phyloP scores from a whole-genome alignment of 1,140 invertebrate genomes.

The Drosophila suzukii region DNA sequence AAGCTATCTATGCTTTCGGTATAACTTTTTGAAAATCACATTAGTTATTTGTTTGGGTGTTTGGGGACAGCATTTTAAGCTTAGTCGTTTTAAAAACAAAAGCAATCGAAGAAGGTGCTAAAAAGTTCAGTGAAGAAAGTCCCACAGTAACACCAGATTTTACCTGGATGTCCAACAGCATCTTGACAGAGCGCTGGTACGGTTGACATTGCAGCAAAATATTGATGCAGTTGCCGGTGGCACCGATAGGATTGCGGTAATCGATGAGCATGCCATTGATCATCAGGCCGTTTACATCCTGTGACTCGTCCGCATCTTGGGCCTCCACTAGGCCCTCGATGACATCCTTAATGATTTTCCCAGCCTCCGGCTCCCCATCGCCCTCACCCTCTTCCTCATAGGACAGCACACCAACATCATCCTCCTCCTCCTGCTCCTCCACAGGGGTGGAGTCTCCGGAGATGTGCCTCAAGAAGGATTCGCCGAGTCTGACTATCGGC shows the following conservation, averaged over 20 bases:
- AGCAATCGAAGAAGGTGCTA: too few species aligned
- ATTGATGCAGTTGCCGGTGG: constrained; percentile 1
- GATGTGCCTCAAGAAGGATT: background rate
- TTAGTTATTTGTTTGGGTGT: too few species aligned
- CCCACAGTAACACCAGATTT: background rate
- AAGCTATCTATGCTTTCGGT: too few species aligned
- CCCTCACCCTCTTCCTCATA: background rate
- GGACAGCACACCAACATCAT: background rate
- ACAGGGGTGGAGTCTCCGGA: constrained; percentile 13
- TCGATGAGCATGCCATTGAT: constrained; percentile 49
- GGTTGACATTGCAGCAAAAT: constrained; percentile 57
- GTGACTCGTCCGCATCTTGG: background rate
- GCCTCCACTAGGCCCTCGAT: background rate
- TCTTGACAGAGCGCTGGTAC: constrained; percentile 47
- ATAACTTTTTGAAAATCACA: too few species aligned
- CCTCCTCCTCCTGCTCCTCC: constrained; percentile 18
- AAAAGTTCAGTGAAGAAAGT: too few species aligned
- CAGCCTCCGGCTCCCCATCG: background rate
- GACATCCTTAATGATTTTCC: background rate
- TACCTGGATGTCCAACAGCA: constrained; percentile 49
- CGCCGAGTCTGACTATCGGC: background rate
- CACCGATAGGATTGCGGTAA: constrained; percentile 13
- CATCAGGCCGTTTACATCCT: constrained; percentile 10
- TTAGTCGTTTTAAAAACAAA: too few species aligned
- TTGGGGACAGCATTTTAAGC: too few species aligned